Conservation (phyloP, 1,140 invertebrate species). For the Papilio helenus region DNA sequence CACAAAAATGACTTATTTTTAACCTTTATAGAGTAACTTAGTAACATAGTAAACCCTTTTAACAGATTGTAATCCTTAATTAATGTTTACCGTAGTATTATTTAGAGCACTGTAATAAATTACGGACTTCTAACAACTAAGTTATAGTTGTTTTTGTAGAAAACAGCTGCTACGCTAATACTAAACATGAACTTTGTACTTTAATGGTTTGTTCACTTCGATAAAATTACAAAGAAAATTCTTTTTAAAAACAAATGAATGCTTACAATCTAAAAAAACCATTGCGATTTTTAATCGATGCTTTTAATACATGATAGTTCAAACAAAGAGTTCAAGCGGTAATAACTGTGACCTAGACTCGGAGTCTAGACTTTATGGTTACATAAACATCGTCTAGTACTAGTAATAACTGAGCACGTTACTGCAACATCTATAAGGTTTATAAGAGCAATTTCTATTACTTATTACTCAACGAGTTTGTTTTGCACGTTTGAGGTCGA, state of each 20-base stretch:
- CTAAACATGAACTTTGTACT: background rate
- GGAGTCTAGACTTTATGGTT: constrained; percentile 3
- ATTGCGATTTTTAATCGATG: background rate
- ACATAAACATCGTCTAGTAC: constrained; percentile 22
- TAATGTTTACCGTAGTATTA: background rate
- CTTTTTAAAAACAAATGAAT: background rate
- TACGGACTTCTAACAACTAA: background rate
- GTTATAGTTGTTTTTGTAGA: background rate
- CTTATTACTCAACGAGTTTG: constrained; percentile 71
- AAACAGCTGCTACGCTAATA: background rate
- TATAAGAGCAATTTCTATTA: constrained; percentile 69
- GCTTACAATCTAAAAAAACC: background rate
- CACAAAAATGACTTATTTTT: no score
- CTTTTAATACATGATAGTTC: background rate
- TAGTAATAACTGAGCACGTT: constrained; percentile 46
- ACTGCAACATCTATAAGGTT: constrained; percentile 54
- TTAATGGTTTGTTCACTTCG: background rate
- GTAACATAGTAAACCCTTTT: background rate
- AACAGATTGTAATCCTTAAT: background rate
- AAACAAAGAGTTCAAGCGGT: constrained; percentile 27
- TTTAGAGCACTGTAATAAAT: background rate
- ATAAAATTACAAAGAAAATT: background rate
- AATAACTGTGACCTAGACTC: constrained; percentile 19
- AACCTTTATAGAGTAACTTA: background rate
- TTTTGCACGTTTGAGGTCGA: constrained; percentile 66